phyloP scores from a whole-genome alignment of 2,797 vertebrate genomes.

The Iguana delicatissima region DNA sequence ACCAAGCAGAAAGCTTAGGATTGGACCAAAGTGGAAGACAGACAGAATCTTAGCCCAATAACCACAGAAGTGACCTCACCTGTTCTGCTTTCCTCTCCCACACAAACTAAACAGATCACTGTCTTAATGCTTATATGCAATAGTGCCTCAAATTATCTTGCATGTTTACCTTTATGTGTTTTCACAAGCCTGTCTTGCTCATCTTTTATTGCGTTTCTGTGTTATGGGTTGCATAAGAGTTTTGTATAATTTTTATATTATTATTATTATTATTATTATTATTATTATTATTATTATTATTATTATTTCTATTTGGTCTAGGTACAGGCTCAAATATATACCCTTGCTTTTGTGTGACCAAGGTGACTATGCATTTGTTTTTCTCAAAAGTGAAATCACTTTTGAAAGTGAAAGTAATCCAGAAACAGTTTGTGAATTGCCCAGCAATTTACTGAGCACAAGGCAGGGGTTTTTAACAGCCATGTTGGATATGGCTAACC shows the following conservation, averaged over 20 bases:
- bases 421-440: not conserved
- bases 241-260: not conserved
- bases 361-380: not conserved
- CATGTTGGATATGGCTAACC: not conserved
- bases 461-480: not conserved
- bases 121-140: not conserved
- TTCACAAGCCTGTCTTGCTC: fast-evolving
- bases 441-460: not conserved
- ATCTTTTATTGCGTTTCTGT: not conserved
- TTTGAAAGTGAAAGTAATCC: not conserved
- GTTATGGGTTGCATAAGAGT: not conserved
- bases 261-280: too few relatives aligned
- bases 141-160: not conserved
- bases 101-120: not conserved
- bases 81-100: not conserved
- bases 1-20: not conserved
- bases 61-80: not conserved
- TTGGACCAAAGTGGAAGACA: not conserved
- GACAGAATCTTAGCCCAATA: not conserved
- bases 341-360: not conserved
- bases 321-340: not conserved
- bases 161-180: not conserved
- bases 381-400: not conserved
- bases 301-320: not conserved
- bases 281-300: too few relatives aligned